Conservation (phyloP, 2,888 invertebrate genomes). For the Heteromyza rotundicornis region DNA sequence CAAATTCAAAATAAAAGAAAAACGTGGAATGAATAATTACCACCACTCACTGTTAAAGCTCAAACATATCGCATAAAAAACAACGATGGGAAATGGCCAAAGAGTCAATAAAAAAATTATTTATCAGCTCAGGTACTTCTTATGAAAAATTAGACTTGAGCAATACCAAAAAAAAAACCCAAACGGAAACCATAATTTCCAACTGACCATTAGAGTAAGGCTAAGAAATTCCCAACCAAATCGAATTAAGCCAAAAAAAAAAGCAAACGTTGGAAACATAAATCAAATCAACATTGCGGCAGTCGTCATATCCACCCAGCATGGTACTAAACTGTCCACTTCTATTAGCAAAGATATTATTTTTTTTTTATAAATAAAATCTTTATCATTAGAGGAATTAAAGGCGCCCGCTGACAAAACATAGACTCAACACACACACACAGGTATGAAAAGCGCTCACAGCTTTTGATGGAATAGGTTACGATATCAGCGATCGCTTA, state of each 20-base stretch:
- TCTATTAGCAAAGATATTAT: too few relatives aligned
- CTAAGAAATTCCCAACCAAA: too few relatives aligned
- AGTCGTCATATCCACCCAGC: too few relatives aligned
- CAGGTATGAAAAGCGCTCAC: too few relatives aligned
- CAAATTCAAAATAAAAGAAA: neutral
- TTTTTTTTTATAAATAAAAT: too few relatives aligned
- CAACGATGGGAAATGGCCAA: neutral
- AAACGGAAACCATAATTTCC: constrained; percentile 3
- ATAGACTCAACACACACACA: too few relatives aligned
- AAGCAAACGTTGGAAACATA: too few relatives aligned
- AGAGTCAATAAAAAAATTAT: neutral
- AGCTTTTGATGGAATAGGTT: neutral
- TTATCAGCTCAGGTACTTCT: neutral
- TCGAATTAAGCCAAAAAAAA: too few relatives aligned
- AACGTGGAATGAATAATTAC: neutral
- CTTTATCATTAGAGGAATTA: too few relatives aligned
- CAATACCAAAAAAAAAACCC: too few relatives aligned
- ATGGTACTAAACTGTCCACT: too few relatives aligned
- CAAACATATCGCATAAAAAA: neutral
- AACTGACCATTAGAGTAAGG: neutral
- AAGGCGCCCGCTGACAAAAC: too few relatives aligned
- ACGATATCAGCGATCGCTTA: neutral
- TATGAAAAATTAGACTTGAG: neutral
- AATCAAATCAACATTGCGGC: neutral
- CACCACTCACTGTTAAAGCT: neutral